phyloP scores from a whole-genome alignment of 2,888 invertebrate genomes.

The Dicranocentrus wangi region DNA sequence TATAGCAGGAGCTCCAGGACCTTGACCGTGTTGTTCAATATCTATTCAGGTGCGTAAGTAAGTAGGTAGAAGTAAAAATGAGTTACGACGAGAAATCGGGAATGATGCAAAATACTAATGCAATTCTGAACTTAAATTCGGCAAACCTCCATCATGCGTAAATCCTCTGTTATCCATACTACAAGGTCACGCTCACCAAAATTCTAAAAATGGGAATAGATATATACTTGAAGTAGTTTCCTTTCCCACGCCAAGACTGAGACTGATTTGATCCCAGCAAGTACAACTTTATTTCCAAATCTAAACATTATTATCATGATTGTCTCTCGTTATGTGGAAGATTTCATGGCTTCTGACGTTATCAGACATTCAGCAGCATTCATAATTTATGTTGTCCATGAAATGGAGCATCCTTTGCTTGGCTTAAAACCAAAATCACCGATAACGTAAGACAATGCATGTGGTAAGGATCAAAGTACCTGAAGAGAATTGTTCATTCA shows the following conservation, averaged over 20 bases:
- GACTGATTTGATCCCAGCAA: background rate
- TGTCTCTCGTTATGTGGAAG: no score
- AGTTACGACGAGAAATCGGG: background rate
- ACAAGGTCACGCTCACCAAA: background rate
- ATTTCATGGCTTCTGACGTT: no score
- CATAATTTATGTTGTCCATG: no score
- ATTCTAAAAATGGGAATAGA: background rate
- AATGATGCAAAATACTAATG: background rate
- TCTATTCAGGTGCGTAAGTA: background rate
- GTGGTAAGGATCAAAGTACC: no score
- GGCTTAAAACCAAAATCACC: no score
- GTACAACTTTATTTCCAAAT: background rate
- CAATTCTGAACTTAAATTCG: background rate
- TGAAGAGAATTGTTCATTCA: no score
- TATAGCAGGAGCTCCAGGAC: conserved; percentile 18
- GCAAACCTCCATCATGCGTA: conserved; percentile 15
- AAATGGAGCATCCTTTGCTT: no score
- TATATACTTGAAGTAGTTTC: background rate
- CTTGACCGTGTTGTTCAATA: conserved; percentile 45
- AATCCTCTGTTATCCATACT: conserved; percentile 16
- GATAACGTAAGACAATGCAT: no score
- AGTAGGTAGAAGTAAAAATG: background rate
- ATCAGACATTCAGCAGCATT: no score
- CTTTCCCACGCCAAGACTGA: background rate
- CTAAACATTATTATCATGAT: background rate